A percentile compares a stretch with the other conserved stretches of the same genome.
phyloP scores from a whole-genome alignment of 2,888 invertebrate species.

The Drosophila seclusa region DNA sequence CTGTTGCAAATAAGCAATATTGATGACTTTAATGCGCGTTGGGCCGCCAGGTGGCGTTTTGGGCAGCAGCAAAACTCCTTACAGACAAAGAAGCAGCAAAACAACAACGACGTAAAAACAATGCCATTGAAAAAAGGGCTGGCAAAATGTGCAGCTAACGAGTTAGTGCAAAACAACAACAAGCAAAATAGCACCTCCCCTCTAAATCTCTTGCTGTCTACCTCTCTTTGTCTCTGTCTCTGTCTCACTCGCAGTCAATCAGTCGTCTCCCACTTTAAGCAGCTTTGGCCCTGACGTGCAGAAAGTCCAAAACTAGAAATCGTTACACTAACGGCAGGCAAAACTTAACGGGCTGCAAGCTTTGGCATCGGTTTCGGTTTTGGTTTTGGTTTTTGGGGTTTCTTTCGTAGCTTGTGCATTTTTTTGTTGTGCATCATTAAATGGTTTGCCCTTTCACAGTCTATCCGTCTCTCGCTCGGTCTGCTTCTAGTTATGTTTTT shows the following conservation, averaged over 20 bases:
- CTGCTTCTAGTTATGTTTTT: constrained; percentile 27
- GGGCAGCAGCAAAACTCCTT: not conserved
- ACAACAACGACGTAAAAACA: constrained; percentile 47
- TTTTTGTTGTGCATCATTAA: constrained; percentile 49
- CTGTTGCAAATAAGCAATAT: constrained; percentile 78
- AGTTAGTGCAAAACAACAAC: constrained; percentile 35
- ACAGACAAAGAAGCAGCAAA: constrained; percentile 23
- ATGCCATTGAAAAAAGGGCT: constrained; percentile 48
- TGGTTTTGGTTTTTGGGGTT: constrained; percentile 23
- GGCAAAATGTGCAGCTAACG: constrained; percentile 70
- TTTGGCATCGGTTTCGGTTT: constrained; percentile 32
- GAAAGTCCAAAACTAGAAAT: constrained; percentile 35
- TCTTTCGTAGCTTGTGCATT: constrained; percentile 6
- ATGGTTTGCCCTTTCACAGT: constrained; percentile 12
- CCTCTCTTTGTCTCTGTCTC: not conserved
- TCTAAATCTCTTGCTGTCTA: not conserved
- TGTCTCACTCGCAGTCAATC: constrained; percentile 9
- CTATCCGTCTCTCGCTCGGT: not conserved
- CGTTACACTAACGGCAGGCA: constrained; percentile 27
- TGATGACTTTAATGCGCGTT: constrained; percentile 67
- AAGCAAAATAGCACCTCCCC: constrained; percentile 28
- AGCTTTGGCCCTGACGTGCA: constrained; percentile 51
- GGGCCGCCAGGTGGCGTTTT: constrained; percentile 55
- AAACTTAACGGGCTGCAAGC: constrained; percentile 44
- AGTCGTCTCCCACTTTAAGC: constrained; percentile 32